Evolutionary conservation across 1,140 invertebrate genomes (phyloP), one percentile per base, ranked within the genome.

Genomic region (Gonatopus flavifemur): DNA sequence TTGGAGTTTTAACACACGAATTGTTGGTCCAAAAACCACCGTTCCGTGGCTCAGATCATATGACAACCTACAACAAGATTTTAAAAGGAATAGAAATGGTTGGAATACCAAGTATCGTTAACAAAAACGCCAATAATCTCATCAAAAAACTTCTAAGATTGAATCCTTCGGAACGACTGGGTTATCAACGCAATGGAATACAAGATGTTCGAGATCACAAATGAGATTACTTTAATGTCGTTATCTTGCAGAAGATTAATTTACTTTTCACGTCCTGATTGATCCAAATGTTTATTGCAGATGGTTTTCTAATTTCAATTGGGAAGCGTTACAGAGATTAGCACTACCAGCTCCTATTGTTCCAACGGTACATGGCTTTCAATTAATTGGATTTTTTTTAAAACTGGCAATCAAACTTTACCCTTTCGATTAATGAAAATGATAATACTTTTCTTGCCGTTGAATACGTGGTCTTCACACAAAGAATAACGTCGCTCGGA

Each of bases 51-150:
- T 73, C 82, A 3, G 91, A 93, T 69, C 94, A 97, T 59, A 94
- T 99, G 88, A 94, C 93, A 66, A 98, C 95, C 0, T 99, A 99
- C 73, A 98, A 97, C 62, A 86, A 93, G 37, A 98, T 99, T 55
- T 71, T 91, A 19, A 93, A 93, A 67, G 95, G 93, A 2, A 93
- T 98, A 25, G 96, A 98, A 60, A 86, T 88, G 24, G 86, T 94
- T 5, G 84, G 88, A 36, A 93, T 96, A 80, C 89, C 93, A 9
- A 83, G 84, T 15, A 85, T 85, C 41, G 86, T 96, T 16, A 85
- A 85, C 21, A 87, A 87, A 70, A 86, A 87, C 47, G 93, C 92
- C 0, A 86, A 86, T 63, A 82, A 87, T 64, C 79, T 98, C 3
- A 93, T 98, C 6, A 91, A 90, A 55, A 91, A 90, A 68, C 78